Base-by-base conservation (phyloP, 1,140 invertebrate genomes). In the Cotesia vestalis region DNA sequence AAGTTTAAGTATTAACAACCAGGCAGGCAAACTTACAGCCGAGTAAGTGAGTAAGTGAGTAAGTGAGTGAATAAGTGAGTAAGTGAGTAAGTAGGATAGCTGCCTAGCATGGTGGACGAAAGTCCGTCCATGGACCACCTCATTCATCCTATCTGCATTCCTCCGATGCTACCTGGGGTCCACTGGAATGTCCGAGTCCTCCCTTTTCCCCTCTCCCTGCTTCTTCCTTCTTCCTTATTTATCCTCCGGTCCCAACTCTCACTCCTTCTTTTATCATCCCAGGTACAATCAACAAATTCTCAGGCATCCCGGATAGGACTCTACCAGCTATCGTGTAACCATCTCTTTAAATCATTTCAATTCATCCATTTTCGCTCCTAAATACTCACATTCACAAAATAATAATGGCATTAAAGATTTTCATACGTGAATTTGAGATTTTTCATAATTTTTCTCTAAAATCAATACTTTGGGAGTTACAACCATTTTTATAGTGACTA, bases 81-180 rank as follows among this genome's bases (percentile, higher is more conserved):
- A 20, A 59, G 67, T 52, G 53, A 55, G 63, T 57, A 57, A 20
- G 11, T 38, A 59, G 57, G 71, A 69, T 60, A 73, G 75, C 74
- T 77, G 73, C 67, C 73, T 78, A 61, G 69, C 69, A 66, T 59
- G 73, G 27, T 68, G 52, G 55, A 69, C 80, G 80, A 76, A 78
- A 78, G 78, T 80, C 78, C 80, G 78, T 80, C 78, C 80, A 77
- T 76, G 83, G 80, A 83, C 83, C 79, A 81, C 81, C 81, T 84
- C 83, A 85, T 85, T 85, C 83, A 85, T 84, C 79, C 81, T 78
- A 84, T 84, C 84, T 85, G 79, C 83, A 85, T 85, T 85, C 83
- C 83, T 79, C 76, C 78, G 76, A 79, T 80, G 82, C 83, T 84
- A 84, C 83, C 83, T 84, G 84, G 81, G 78, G 76, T 78, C 79